phyloP scores from a whole-genome alignment of 2,113 vertebrate species.

The Noctilio leporinus region DNA sequence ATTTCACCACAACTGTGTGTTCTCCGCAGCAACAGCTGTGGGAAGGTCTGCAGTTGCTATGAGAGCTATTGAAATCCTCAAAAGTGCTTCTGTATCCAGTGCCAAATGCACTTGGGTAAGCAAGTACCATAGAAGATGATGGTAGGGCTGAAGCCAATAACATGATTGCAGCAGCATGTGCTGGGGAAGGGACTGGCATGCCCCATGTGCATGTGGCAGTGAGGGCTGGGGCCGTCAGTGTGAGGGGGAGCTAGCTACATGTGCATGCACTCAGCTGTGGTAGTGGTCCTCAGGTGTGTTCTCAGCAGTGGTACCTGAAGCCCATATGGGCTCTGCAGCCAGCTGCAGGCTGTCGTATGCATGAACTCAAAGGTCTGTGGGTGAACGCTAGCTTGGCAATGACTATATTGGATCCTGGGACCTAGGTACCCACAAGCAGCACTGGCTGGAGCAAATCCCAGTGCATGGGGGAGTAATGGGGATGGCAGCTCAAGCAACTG shows the following conservation, averaged over 20 bases:
- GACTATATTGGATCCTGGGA: neutral
- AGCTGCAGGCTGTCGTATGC: neutral
- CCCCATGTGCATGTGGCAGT: too few relatives aligned
- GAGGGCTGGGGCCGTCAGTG: neutral
- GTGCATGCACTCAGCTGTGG: neutral
- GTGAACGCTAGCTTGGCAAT: neutral
- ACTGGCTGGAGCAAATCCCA: neutral
- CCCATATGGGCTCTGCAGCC: neutral
- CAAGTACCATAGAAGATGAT: neutral
- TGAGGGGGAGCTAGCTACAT: accelerated
- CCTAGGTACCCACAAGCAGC: neutral
- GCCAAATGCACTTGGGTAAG: neutral
- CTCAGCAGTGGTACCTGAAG: neutral
- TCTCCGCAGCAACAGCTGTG: neutral
- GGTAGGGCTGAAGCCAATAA: neutral
- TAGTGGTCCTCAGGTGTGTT: neutral
- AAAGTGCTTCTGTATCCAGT: neutral
- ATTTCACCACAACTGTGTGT: neutral
- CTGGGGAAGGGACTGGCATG: neutral
- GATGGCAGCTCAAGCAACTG: neutral
- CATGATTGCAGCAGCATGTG: too few relatives aligned
- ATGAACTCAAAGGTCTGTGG: neutral
- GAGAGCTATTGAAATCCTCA: neutral
- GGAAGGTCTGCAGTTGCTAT: neutral
- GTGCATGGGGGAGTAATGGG: neutral